A percentile compares a stretch with the other conserved stretches of the same genome.
Evolutionary conservation across 2,113 vertebrate species (phyloP).

Genomic region (Chunga burmeisteri): DNA sequence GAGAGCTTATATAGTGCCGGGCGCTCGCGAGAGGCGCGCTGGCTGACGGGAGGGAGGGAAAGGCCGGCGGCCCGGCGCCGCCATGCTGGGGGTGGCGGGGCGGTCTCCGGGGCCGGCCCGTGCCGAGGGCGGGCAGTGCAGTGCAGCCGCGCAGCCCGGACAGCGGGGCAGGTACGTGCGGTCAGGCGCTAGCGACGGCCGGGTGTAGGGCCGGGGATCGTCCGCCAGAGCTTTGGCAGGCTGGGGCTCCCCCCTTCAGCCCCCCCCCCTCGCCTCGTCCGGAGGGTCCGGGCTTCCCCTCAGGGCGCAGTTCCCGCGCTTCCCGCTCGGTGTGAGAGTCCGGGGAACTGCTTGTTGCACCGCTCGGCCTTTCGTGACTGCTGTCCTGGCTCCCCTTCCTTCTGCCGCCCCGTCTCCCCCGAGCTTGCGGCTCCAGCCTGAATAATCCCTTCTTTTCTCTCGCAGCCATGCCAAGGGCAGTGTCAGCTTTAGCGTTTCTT

Average conservation of each 20-base stretch:
- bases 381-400: background rate
- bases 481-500: background rate
- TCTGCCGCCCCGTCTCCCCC: no score
- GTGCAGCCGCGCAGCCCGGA: background rate
- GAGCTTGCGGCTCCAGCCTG: background rate
- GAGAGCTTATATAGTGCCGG: background rate
- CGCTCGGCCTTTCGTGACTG: background rate
- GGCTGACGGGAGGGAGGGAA: background rate
- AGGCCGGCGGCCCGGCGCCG: fast-evolving
- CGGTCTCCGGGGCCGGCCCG: background rate
- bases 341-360: background rate
- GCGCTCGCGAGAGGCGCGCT: background rate
- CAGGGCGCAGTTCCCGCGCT: background rate
- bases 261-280: no score
- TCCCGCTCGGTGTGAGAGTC: background rate
- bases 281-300: background rate
- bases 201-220: background rate
- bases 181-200: background rate
- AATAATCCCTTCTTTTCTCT: no score
- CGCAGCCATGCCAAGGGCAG: background rate
- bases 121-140: background rate
- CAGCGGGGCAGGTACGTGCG: background rate
- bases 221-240: no score
- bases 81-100: background rate
- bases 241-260: no score